Conservation (phyloP, 2,888 invertebrate species). For the Hemithea aestivaria region DNA sequence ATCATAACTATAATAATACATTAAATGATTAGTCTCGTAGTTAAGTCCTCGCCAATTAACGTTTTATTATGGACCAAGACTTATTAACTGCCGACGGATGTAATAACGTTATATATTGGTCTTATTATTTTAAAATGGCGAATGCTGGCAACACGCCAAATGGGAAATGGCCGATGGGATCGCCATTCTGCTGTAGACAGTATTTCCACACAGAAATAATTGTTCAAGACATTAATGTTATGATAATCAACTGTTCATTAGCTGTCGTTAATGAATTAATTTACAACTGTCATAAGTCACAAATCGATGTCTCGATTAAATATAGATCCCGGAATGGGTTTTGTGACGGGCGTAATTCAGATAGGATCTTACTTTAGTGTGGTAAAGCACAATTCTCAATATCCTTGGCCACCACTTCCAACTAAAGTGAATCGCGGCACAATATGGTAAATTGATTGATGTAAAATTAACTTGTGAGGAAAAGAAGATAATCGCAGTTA, state of each 20-base stretch:
- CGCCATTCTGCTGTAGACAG: constrained; percentile 8
- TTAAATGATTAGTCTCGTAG: constrained; percentile 1
- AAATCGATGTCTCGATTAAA: too few species aligned
- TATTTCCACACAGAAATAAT: constrained; percentile 11
- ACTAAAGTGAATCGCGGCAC: too few species aligned
- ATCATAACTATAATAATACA: not conserved
- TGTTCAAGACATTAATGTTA: constrained; percentile 8
- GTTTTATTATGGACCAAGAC: constrained; percentile 12
- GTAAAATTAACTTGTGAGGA: too few species aligned
- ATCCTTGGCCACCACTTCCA: too few species aligned
- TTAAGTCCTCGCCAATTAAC: constrained; percentile 14
- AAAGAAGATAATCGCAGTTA: too few species aligned
- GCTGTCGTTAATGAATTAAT: too few species aligned
- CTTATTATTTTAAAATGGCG: constrained; percentile 18
- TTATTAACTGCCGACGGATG: constrained; percentile 13
- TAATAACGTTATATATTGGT: constrained; percentile 15
- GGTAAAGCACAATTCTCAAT: too few species aligned
- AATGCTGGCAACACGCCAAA: constrained; percentile 12
- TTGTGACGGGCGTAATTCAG: too few species aligned
- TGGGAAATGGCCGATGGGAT: constrained; percentile 5
- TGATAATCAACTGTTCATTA: not conserved
- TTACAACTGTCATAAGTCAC: too few species aligned
- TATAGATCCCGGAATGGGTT: too few species aligned
- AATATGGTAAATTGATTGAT: too few species aligned
- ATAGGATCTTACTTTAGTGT: too few species aligned